Percentiles rank a stretch among this genome's conserved stretches.
Evolutionary conservation across 2,113 vertebrate species (phyloP).

Genomic region (Corythornis cristatus): DNA sequence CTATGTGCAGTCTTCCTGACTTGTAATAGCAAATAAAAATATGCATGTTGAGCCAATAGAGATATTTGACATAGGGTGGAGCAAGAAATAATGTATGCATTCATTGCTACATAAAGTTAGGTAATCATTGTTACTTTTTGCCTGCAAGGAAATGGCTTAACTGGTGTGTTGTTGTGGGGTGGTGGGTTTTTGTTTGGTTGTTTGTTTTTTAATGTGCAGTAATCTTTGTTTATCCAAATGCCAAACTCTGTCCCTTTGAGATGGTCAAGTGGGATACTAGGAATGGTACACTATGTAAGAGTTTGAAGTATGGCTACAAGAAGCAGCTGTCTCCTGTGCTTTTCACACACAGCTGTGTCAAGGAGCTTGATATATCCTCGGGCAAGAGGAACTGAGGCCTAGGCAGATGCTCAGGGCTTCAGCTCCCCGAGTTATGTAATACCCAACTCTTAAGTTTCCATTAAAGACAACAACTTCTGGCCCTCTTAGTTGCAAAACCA

Average conservation of each 20-base stretch:
- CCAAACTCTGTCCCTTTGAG: not conserved
- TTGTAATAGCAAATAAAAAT: not conserved
- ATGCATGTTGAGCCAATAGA: not conserved
- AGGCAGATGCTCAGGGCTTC: not conserved
- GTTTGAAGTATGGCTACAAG: not conserved
- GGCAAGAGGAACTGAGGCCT: not conserved
- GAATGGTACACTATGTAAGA: not conserved
- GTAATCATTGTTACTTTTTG: not conserved
- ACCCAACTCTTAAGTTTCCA: not conserved
- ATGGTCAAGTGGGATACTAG: accelerated
- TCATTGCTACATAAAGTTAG: not conserved
- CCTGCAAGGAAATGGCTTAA: not conserved
- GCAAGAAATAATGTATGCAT: not conserved
- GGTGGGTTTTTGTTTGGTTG: too few relatives aligned
- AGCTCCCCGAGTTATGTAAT: not conserved
- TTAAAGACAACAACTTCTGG: not conserved
- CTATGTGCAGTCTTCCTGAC: not conserved
- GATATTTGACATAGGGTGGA: not conserved
- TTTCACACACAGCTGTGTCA: not conserved
- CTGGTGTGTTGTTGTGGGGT: not conserved
- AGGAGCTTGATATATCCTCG: not conserved
- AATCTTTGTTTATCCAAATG: not conserved
- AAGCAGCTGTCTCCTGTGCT: not conserved
- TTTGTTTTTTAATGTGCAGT: not conserved
- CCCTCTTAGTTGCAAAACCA: constrained; percentile 10